Conservation (phyloP, 2,113 vertebrate genomes). For the human (Homo sapiens) region DNA sequence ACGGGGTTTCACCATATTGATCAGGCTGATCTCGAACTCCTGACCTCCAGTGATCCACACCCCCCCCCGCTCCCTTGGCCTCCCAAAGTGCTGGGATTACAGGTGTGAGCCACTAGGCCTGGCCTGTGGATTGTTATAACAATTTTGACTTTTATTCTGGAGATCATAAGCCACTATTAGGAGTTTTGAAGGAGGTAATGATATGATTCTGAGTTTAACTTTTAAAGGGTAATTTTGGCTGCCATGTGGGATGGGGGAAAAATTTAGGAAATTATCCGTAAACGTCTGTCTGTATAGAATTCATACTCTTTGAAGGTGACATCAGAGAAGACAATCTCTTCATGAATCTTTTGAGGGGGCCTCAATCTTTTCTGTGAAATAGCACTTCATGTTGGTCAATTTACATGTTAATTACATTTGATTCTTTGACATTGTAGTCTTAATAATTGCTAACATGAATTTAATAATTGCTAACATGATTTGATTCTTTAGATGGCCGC, state of each 20-base stretch:
- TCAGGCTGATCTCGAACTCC: too few relatives aligned
- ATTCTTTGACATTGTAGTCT: not conserved
- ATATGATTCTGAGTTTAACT: not conserved
- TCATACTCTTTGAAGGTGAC: slow-evolving; percentile 33
- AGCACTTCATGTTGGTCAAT: not conserved
- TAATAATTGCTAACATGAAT: slow-evolving; percentile 42
- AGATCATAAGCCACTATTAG: not conserved
- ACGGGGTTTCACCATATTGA: too few relatives aligned
- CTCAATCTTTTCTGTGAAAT: slow-evolving; percentile 10
- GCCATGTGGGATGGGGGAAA: not conserved
- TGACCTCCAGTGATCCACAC: too few relatives aligned
- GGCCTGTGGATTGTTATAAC: not conserved
- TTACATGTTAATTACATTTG: slow-evolving; percentile 10
- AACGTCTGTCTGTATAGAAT: not conserved
- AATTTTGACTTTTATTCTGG: slow-evolving; percentile 20
- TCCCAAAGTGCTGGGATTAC: too few relatives aligned
- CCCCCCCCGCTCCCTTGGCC: too few relatives aligned
- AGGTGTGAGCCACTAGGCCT: too few relatives aligned
- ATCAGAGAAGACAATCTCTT: slow-evolving; percentile 22
- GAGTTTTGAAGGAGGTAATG: not conserved
- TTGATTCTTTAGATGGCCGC: slow-evolving; percentile 89
- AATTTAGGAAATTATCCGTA: not conserved
- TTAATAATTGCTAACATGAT: not conserved
- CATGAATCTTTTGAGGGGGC: not conserved
- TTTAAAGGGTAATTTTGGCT: slow-evolving; percentile 20